phyloP scores from a whole-genome alignment of 1,140 invertebrate genomes.

The Daktulosphaira vitifoliae region DNA sequence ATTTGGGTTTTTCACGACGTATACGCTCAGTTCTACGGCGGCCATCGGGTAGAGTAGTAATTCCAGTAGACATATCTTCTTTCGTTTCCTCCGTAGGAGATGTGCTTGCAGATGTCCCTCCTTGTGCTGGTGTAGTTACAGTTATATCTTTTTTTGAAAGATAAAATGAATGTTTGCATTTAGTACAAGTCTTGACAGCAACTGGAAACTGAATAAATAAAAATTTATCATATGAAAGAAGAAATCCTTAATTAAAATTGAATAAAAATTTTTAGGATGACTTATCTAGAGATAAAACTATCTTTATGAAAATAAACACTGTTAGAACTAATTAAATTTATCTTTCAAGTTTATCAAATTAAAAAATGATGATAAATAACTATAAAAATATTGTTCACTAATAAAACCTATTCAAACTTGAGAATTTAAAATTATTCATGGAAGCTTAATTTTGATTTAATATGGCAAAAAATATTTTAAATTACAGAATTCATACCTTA shows the following conservation, averaged over 20 bases:
- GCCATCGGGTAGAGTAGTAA: constrained; percentile 14
- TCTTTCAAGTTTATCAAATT: no score
- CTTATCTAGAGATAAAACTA: no score
- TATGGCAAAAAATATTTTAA: no score
- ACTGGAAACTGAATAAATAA: constrained; percentile 57
- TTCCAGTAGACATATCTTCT: background rate
- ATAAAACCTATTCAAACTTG: no score
- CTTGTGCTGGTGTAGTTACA: background rate
- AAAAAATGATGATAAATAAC: no score
- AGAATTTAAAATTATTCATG: no score
- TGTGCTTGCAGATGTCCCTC: background rate
- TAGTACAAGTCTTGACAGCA: constrained; percentile 64
- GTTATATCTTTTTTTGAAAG: constrained; percentile 35
- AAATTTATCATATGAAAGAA: background rate
- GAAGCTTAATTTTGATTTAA: no score
- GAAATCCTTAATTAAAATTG: no score
- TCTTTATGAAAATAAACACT: no score
- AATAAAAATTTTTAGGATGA: background rate
- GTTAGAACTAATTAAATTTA: no score
- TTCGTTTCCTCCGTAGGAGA: background rate
- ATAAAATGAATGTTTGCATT: constrained; percentile 39
- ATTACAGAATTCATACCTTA: no score
- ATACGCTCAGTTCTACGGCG: constrained; percentile 61
- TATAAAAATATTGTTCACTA: no score
- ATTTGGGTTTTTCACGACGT: constrained; percentile 68